Percentiles rank a stretch among this genome's conserved stretches.
These are phyloP conservation scores for Lordiphosa collinella DNA, from an alignment of 1,140 invertebrate genomes.

Conservation along the genomic window DNA sequence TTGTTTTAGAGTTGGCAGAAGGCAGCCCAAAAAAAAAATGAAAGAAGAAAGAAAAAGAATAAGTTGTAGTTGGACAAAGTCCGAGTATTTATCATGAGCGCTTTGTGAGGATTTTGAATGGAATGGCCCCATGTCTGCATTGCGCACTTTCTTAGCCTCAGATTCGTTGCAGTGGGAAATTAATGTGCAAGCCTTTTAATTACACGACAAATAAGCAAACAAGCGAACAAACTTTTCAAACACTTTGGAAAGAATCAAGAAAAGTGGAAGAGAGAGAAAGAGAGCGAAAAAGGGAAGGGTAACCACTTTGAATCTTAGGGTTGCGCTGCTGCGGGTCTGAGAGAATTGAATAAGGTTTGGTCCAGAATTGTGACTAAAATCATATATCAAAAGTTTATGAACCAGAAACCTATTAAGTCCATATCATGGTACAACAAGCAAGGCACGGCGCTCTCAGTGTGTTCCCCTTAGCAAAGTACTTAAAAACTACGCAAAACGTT, in stretches of 20 bases:
- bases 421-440: no score
- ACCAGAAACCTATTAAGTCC: no score
- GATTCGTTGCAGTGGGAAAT: conserved; percentile 57
- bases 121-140: conserved; percentile 46
- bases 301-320: conserved; percentile 16
- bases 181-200: conserved; percentile 74
- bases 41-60: conserved; percentile 58
- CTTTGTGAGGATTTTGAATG: conserved; percentile 54
- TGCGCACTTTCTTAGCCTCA: conserved; percentile 48
- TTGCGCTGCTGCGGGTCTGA: not conserved
- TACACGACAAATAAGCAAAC: conserved; percentile 72
- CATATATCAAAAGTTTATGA: no score
- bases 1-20: conserved; percentile 30
- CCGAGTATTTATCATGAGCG: conserved; percentile 61
- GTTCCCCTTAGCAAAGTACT: no score
- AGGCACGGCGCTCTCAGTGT: no score
- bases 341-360: no score
- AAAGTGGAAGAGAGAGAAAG: conserved; percentile 9
- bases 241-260: conserved; percentile 36
- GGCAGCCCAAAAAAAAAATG: conserved; percentile 61
- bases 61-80: conserved; percentile 64
- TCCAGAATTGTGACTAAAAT: no score
- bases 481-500: no score
- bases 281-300: not conserved
- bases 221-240: conserved; percentile 51